Base-by-base conservation (phyloP, 1,140 invertebrate genomes). In the Wasmannia auropunctata region DNA sequence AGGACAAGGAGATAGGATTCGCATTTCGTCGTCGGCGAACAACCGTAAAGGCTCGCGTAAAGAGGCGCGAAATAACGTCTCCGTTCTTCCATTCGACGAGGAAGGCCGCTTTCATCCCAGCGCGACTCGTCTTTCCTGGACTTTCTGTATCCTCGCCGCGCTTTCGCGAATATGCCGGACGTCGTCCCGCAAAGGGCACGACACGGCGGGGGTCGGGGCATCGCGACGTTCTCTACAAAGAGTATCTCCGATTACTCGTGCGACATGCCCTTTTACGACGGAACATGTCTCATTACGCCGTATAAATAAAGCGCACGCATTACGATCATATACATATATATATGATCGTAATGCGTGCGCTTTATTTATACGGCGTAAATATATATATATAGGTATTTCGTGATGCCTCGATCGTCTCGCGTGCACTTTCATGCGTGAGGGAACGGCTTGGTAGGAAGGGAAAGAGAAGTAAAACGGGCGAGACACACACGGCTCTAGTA, bases 231-330 rank as follows among this genome's bases (percentile, higher is more conserved):
- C 19, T 2, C 63, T 19, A 37, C 34, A 25, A 63, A 63, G 31
- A 63, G 31, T n/a, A 6, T 31, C 70, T 70, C 67, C 28, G 51
- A 81, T 69, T 81, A 81, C 31, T 67, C 37, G 62, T 7, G 49
- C 22, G 31, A 40, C 63, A 37, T 70, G 63, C 46, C 56, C 77
- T 81, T 80, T 69, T 43, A 10, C 31, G 14, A n/a, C n/a, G n/a
- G 14, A 11, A 37, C 51, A 8, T 28, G 34, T 70, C 22, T 60
- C 54, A 40, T 76, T 63, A 63, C 22, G 16, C n/a, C 4, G 34
- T 37, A 60, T 60, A 76, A 76, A 76, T 60, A 60, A 60, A 28
- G 19, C n/a, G n/a, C 14, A 37, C n/a, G 70, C 31, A 43, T n/a
- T n/a, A n/a, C n/a, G n/a, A n/a, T n/a, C n/a, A n/a, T n/a, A n/a